Evolutionary conservation across 2,797 vertebrate genomes (phyloP), one percentile per base, ranked within the genome.

Genomic region (Acanthiza pusilla): DNA sequence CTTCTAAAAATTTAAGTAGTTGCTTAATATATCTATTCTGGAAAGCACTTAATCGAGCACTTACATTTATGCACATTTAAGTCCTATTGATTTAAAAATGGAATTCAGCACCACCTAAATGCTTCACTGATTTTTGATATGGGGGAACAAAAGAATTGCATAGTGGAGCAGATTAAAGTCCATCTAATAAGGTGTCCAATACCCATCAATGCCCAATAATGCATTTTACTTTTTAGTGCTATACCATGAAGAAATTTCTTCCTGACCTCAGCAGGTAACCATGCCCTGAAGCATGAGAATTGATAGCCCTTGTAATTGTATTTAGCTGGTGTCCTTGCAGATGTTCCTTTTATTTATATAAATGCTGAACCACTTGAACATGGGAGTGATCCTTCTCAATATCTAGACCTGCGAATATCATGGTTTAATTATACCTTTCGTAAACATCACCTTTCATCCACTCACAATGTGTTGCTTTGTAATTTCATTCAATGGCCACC

Each of bases 261-360:
- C 76, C 96, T 96, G 86, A 94, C 85, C 88, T 94, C 92, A 95
- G 89, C 86, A 96, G 68, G 71, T 91, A 92, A 77, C 81, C 67
- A 88, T 96, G 73, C 38, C 68, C 73, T 60, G 54, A 91, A 92
- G 82, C 86, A 81, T 62, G 45, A 87, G 81, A 86, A 95, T 93
- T 96, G 91, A 96, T 93, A 96, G 84, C 20, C 77, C 76, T 93
- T 93, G 66, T 94, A 96, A 95, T 91, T 93, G 63, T 91, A 70
- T 95, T 96, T 94, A 95, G 80, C 61, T 54, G 25, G 67, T 93
- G 93, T 88, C 93, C 93, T 96, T 95, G 93, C 85, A 92, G 88
- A 94, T 91, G 85, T 93, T 96, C 78, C 86, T 96, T 89, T 88
- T 94, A 91, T 96, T 97, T 95, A 72, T 95, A 96, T 76, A 95